Conservation (phyloP, 1,140 invertebrate species). For the Physella acuta region DNA sequence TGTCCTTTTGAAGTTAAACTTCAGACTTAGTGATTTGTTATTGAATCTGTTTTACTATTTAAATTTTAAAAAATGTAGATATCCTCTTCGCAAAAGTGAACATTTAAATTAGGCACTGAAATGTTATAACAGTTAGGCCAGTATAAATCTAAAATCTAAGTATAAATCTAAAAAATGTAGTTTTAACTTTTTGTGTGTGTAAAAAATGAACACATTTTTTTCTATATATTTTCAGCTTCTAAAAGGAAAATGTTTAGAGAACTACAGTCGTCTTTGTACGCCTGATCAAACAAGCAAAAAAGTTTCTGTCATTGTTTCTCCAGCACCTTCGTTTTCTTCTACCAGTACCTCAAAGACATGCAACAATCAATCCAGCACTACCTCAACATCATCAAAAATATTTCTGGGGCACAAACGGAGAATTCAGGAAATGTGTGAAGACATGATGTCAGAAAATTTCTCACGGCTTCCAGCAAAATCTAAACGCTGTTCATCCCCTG, state of each 20-base stretch:
- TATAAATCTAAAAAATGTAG: no score
- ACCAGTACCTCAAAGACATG: not conserved
- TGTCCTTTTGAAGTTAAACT: no score
- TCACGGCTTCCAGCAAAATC: conserved; percentile 3
- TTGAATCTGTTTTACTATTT: no score
- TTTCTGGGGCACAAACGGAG: conserved; percentile 23
- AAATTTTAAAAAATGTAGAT: no score
- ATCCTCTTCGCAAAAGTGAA: no score
- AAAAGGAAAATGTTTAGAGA: conserved; percentile 1
- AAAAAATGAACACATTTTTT: no score
- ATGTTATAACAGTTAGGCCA: no score
- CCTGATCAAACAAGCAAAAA: not conserved
- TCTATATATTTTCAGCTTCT: conserved; percentile 7
- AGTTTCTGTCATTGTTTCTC: conserved; percentile 7
- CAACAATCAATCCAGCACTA: not conserved
- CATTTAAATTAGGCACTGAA: no score
- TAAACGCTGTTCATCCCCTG: not conserved
- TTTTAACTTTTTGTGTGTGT: no score
- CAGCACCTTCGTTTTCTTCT: not conserved
- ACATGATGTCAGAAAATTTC: not conserved
- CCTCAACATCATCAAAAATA: conserved; percentile 12
- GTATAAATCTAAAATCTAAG: no score
- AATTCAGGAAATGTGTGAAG: conserved; percentile 22
- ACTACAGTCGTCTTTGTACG: not conserved
- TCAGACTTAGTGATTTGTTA: no score